Base-by-base conservation (phyloP, 2,888 invertebrate genomes). In the Andrena flavipes region DNA sequence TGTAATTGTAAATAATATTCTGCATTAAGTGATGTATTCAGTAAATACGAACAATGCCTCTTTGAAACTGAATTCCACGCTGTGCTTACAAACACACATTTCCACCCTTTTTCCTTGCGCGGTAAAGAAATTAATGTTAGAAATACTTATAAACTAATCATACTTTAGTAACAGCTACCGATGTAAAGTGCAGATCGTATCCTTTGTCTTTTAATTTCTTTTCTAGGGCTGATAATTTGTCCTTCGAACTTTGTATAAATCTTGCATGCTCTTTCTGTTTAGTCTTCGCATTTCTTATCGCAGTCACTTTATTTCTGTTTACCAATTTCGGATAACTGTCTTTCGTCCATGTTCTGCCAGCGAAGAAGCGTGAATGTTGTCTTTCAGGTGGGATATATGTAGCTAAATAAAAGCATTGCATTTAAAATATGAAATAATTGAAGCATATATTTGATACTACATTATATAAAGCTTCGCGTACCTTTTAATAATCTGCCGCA, bases 401-500 rank as follows among this genome's bases (percentile, higher is more conserved):
- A 76, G 97, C 97, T 96, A 72, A 95, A 95, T 70, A 76, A 82
- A 68, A 76, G n/a, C 16, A 48, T 76, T 3, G 13, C 1, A 26
- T 59, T 30, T 23, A 1, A 33, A 48, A 35, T 20, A 20, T 7
- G 42, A 8, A 29, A 0, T n/a, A 74, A 56, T 68, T 48, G 4
- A 33, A 30, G 0, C 5, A 30, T 7, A 4, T 26, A 0, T 7
- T 29, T n/a, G 30, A 51, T 13, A 51, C 4, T 13, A 13, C 3
- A 20, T 23, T 13, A 8, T 16, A 7, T 73, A 65, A 54, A 65
- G 51, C 54, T 63, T 20, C 48, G 20, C 49, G 59, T 95, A 97
- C 98, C 97, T 95, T 98, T 98, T 8, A 99, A 94, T 49, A 99
- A 94, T 92, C 97, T 96, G 86, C 98, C 97, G 90, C 97, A 98